phyloP scores from a whole-genome alignment of 1,140 invertebrate species.

The Neoseiulus cucumeris region DNA sequence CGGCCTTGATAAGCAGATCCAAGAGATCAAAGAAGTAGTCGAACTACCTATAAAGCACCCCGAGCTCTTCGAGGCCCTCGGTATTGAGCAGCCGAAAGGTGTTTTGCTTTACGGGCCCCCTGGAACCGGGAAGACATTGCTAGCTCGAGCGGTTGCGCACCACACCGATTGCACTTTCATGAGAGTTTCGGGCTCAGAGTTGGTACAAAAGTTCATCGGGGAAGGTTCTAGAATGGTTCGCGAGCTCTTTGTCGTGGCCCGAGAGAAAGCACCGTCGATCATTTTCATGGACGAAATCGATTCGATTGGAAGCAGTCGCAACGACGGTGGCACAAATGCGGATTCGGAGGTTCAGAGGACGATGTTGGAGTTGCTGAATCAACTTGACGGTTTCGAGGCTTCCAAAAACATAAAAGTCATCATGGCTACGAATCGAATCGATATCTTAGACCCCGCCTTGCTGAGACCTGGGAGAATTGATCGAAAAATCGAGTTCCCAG shows the following conservation, averaged over 20 bases:
- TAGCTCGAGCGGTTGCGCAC: conserved; percentile 16
- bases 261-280: conserved; percentile 13
- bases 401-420: conserved; percentile 28
- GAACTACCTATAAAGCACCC: conserved; percentile 98
- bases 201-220: conserved; percentile 37
- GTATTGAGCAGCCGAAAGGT: conserved; percentile 64
- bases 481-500: conserved; percentile 31
- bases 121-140: conserved; percentile 30
- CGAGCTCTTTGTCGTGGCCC: conserved; percentile 21
- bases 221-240: conserved; percentile 33
- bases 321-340: background rate
- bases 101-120: conserved; percentile 28
- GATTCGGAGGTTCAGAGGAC: conserved; percentile 21
- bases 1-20: conserved; percentile 94
- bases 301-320: conserved; percentile 16
- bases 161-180: conserved; percentile 32
- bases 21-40: conserved; percentile 99
- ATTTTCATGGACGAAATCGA: conserved; percentile 20
- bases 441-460: conserved; percentile 34
- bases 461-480: conserved; percentile 33
- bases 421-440: conserved; percentile 34
- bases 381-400: conserved; percentile 23
- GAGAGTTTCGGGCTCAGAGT: conserved; percentile 34
- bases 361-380: conserved; percentile 23
- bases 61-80: conserved; percentile 90